A percentile compares a stretch with the other conserved stretches of the same genome.
Conservation (phyloP, 2,113 vertebrate species). For the Eubucco bourcierii region DNA sequence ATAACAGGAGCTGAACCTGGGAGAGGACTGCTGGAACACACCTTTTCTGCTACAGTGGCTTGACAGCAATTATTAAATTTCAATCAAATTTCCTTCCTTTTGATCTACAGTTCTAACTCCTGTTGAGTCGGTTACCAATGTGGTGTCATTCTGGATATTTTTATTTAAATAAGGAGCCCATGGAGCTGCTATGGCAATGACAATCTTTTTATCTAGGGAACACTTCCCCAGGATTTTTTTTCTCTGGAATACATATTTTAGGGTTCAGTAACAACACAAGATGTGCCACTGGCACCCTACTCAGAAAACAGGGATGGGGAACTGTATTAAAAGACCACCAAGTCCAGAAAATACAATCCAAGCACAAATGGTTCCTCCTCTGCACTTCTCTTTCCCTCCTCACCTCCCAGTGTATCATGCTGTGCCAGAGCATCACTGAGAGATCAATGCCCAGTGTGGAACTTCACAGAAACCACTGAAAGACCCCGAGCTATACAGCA, state of each 20-base stretch:
- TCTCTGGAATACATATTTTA: background rate
- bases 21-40: background rate
- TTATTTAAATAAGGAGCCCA: background rate
- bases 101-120: background rate
- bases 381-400: background rate
- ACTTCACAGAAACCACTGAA: background rate
- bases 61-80: background rate
- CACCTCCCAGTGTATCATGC: background rate
- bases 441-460: background rate
- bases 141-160: background rate
- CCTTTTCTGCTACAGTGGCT: background rate
- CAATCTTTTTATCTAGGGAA: background rate
- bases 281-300: background rate
- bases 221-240: background rate
- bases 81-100: background rate
- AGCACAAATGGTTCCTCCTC: background rate
- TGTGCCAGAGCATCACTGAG: background rate
- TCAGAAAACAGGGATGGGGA: background rate
- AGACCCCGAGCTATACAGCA: background rate
- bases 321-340: background rate
- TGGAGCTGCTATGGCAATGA: background rate
- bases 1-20: background rate
- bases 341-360: background rate
- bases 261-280: background rate
- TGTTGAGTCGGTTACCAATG: background rate